Conservation (phyloP, 1,140 invertebrate genomes). For the Trissolcus basalis region DNA sequence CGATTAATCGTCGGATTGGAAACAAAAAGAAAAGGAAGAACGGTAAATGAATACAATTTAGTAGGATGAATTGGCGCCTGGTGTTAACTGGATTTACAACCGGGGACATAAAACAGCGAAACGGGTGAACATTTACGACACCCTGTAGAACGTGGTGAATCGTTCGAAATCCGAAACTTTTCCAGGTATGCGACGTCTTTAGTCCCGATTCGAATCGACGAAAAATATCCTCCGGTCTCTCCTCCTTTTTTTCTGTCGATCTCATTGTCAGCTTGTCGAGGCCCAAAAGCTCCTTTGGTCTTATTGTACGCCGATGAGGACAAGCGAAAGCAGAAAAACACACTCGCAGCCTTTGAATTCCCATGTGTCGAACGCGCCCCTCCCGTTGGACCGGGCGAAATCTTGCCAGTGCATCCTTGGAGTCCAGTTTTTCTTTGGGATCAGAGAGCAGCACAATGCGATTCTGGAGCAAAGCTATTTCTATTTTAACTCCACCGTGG, state of each 20-base stretch:
- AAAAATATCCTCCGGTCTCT: constrained; percentile 16
- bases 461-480: background rate
- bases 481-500: too few relatives aligned
- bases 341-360: constrained; percentile 30
- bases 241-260: constrained; percentile 13
- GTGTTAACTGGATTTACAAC: too few relatives aligned
- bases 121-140: constrained; percentile 10
- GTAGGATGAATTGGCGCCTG: too few relatives aligned
- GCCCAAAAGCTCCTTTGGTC: constrained; percentile 27
- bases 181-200: constrained; percentile 16
- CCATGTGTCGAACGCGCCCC: constrained; percentile 38
- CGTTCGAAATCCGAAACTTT: constrained; percentile 20
- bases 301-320: constrained; percentile 24
- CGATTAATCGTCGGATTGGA: too few relatives aligned
- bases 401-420: constrained; percentile 30
- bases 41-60: too few relatives aligned
- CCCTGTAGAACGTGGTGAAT: constrained; percentile 1
- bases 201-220: constrained; percentile 9
- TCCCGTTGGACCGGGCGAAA: constrained; percentile 18
- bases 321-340: constrained; percentile 38
- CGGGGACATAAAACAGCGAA: background rate
- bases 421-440: constrained; percentile 1
- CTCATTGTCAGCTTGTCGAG: constrained; percentile 20
- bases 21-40: too few relatives aligned
- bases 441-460: background rate